Conservation (phyloP, 2,113 vertebrate genomes). For the Urocolius indicus region DNA sequence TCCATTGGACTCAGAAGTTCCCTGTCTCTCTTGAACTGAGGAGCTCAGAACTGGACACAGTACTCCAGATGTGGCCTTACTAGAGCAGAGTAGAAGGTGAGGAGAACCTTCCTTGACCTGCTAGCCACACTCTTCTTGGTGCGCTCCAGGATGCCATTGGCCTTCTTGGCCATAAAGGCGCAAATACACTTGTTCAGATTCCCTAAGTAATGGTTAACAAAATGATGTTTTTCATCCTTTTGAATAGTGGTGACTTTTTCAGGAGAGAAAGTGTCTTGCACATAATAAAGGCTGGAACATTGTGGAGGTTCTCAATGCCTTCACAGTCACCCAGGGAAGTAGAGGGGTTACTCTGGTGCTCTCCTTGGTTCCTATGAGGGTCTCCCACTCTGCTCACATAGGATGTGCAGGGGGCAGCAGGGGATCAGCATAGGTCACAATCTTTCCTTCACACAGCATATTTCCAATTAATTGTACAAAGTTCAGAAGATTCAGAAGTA, state of each 20-base stretch:
- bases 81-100: no score
- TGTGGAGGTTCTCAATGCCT: background rate
- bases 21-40: no score
- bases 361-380: background rate
- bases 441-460: background rate
- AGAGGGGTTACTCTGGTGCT: background rate
- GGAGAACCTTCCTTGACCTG: no score
- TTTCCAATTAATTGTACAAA: background rate
- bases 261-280: background rate
- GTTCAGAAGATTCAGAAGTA: background rate
- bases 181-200: background rate
- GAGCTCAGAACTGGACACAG: no score
- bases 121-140: no score
- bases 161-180: background rate
- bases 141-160: no score
- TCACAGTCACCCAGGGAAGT: no score
- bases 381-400: rapidly evolving
- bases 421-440: background rate
- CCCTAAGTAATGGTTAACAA: background rate
- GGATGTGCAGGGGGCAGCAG: background rate
- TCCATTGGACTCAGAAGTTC: no score
- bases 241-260: background rate
- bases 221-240: background rate
- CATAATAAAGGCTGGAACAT: background rate
- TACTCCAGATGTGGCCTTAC: no score